phyloP scores from a whole-genome alignment of 2,113 vertebrate genomes.

The Cygnus buccinator region DNA sequence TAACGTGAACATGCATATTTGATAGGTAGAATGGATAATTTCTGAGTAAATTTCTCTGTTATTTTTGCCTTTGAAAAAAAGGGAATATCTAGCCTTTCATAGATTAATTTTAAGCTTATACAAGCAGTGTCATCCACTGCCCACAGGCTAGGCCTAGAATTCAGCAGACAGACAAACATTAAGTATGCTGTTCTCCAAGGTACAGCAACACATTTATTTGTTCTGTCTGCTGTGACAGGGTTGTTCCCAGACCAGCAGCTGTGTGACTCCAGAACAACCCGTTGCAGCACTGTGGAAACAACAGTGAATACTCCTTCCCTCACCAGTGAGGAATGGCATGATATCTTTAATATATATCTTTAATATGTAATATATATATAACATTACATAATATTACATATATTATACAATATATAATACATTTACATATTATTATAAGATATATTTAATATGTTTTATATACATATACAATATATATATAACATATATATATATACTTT shows the following conservation, averaged over 20 bases:
- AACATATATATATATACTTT: too few relatives aligned
- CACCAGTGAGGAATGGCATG: accelerated
- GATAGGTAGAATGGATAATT: not conserved
- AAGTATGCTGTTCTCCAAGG: not conserved
- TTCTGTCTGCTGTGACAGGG: not conserved
- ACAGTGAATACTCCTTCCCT: not conserved
- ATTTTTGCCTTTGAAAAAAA: not conserved
- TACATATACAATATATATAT: too few relatives aligned
- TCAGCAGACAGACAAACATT: not conserved
- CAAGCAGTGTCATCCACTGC: not conserved
- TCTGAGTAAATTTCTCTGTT: not conserved
- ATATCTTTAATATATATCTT: too few relatives aligned
- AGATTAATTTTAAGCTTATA: not conserved
- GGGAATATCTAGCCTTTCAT: not conserved
- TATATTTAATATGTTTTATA: too few relatives aligned
- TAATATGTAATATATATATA: too few relatives aligned
- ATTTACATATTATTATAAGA: too few relatives aligned
- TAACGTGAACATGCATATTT: not conserved
- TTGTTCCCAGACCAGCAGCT: not conserved
- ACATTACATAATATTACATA: too few relatives aligned
- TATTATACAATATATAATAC: too few relatives aligned
- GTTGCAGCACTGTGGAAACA: not conserved
- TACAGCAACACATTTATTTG: not conserved
- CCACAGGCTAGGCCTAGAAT: not conserved
- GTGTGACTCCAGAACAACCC: not conserved